Conservation (phyloP, 1,140 invertebrate species). For the Orchestia grillus region DNA sequence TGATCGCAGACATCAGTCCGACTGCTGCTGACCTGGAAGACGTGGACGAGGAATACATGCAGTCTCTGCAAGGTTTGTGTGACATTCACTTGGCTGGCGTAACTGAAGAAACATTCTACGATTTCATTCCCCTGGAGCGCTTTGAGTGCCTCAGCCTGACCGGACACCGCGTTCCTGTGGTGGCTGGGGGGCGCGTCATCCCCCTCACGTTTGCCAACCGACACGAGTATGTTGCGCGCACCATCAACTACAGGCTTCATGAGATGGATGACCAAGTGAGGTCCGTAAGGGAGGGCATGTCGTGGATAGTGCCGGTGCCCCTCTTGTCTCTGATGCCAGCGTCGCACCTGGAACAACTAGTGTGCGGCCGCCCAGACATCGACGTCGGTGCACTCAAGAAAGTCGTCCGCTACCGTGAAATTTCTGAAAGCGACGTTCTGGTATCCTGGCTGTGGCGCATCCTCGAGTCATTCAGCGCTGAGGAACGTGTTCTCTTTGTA, state of each 20-base stretch:
- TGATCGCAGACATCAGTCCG: conserved; percentile 76
- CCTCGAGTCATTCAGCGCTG: conserved; percentile 77
- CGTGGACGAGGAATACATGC: conserved; percentile 77
- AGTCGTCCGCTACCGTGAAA: conserved; percentile 76
- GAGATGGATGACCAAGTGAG: conserved; percentile 78
- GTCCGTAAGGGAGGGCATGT: conserved; percentile 78
- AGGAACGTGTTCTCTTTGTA: conserved; percentile 79
- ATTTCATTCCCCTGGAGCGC: conserved; percentile 78
- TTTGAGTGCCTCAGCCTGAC: conserved; percentile 79
- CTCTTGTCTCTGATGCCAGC: conserved; percentile 77
- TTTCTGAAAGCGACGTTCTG: conserved; percentile 77
- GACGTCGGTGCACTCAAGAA: conserved; percentile 77
- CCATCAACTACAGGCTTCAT: conserved; percentile 76
- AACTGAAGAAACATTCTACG: conserved; percentile 78
- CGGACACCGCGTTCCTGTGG: conserved; percentile 76
- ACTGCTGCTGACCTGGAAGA: conserved; percentile 79
- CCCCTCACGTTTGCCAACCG: conserved; percentile 77
- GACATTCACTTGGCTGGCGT: conserved; percentile 77
- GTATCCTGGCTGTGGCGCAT: conserved; percentile 80
- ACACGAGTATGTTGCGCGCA: conserved; percentile 77
- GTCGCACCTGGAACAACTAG: conserved; percentile 77
- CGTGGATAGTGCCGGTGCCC: conserved; percentile 79
- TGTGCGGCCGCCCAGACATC: conserved; percentile 79
- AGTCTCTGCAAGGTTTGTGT: conserved; percentile 76
- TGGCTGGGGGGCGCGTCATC: conserved; percentile 76